These are phyloP conservation scores for Steromphala cineraria DNA, from an alignment of 2,888 invertebrate genomes.

Conservation along the genomic window DNA sequence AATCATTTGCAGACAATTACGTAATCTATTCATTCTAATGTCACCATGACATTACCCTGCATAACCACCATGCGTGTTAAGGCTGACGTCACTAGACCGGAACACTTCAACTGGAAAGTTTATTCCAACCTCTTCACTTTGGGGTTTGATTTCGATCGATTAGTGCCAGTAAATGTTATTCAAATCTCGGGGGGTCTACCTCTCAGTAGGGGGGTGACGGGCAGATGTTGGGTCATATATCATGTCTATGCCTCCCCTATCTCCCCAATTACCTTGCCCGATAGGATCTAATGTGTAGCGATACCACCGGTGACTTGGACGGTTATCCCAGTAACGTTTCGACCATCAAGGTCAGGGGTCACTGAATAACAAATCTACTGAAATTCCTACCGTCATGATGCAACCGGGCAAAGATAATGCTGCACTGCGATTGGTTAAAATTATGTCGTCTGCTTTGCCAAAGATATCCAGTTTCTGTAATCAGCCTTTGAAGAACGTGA, in stretches of 20 bases:
- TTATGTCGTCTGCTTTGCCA: neutral
- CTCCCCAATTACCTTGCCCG: neutral
- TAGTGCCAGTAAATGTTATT: neutral
- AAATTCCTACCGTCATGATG: neutral
- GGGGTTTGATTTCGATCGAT: neutral
- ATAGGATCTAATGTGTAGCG: neutral
- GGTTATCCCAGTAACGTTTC: neutral
- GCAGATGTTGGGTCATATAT: constrained; percentile 13
- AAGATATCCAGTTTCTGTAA: neutral
- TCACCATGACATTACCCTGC: too few relatives aligned
- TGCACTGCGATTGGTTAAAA: neutral
- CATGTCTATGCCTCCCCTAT: neutral
- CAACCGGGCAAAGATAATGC: neutral
- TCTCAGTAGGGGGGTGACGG: neutral
- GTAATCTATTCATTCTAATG: too few relatives aligned
- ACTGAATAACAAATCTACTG: neutral
- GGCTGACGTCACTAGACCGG: too few relatives aligned
- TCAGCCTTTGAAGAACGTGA: neutral
- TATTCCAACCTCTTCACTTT: neutral
- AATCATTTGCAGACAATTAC: too few relatives aligned
- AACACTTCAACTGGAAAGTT: neutral
- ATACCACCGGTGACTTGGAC: neutral
- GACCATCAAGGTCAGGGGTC: neutral
- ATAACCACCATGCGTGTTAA: too few relatives aligned
- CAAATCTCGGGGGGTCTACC: neutral